Evolutionary conservation across 2,888 invertebrate species (phyloP).

Genomic region (Gerosis bhagava): DNA sequence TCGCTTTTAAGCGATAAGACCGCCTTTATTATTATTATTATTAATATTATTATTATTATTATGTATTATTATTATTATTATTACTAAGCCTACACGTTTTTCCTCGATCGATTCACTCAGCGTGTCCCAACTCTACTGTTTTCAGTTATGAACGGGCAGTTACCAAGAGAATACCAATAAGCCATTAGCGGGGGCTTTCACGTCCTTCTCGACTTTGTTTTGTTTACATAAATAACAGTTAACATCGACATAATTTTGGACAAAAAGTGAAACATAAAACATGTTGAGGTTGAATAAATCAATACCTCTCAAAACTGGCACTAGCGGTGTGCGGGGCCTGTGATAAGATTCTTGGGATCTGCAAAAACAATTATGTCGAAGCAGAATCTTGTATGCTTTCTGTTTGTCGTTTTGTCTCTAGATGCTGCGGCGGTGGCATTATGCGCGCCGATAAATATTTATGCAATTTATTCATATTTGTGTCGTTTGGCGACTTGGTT

Average conservation of each 20-base stretch:
- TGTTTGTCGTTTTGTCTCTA: constrained; percentile 55
- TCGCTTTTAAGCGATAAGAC: no score
- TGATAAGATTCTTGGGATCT: constrained; percentile 63
- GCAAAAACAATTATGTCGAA: constrained; percentile 74
- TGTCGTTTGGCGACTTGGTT: constrained; percentile 17
- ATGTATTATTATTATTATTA: no score
- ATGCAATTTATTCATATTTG: constrained; percentile 76
- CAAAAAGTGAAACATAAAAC: constrained; percentile 37
- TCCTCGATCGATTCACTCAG: no score
- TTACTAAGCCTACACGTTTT: no score
- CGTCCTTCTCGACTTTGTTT: constrained; percentile 29
- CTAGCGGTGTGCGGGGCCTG: constrained; percentile 60
- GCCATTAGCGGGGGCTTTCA: constrained; percentile 31
- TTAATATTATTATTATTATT: no score
- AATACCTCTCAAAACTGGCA: constrained; percentile 59
- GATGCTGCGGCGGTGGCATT: constrained; percentile 60
- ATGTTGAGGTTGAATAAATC: constrained; percentile 41
- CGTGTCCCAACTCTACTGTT: constrained; percentile 21
- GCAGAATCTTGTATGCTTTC: constrained; percentile 64
- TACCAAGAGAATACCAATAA: constrained; percentile 31
- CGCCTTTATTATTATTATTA: no score
- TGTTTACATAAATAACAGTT: constrained; percentile 31
- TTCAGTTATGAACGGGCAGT: constrained; percentile 27
- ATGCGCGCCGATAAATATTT: constrained; percentile 74
- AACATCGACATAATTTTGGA: constrained; percentile 35